phyloP scores from a whole-genome alignment of 2,888 invertebrate species.

The Muschampia plurimacula region DNA sequence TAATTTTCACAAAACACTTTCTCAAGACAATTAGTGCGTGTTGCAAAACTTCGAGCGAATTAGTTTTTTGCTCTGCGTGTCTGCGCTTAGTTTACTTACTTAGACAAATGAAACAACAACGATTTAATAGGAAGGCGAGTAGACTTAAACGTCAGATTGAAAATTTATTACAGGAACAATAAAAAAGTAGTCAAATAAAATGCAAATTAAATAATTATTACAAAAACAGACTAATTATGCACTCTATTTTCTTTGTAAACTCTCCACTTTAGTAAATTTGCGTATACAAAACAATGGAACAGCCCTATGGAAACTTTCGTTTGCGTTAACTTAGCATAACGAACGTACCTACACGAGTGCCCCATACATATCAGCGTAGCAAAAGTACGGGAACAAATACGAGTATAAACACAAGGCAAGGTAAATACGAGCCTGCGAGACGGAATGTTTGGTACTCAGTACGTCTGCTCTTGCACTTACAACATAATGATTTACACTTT shows the following conservation, averaged over 20 bases:
- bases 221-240: conserved; percentile 19
- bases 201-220: background rate
- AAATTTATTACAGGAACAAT: conserved; percentile 17
- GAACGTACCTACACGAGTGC: conserved; percentile 22
- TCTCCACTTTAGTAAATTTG: conserved; percentile 8
- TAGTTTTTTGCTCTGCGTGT: conserved; percentile 18
- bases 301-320: conserved; percentile 29
- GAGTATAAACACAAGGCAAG: conserved; percentile 26
- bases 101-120: conserved; percentile 4
- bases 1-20: too few relatives aligned
- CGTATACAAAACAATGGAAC: conserved; percentile 22
- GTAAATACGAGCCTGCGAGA: conserved; percentile 33
- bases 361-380: conserved; percentile 24
- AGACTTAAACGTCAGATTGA: conserved; percentile 6
- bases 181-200: conserved; percentile 8
- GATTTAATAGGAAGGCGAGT: background rate
- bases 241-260: conserved; percentile 10
- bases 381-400: conserved; percentile 32
- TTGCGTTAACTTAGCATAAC: conserved; percentile 36
- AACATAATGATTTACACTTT: conserved; percentile 40
- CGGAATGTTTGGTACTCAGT: conserved; percentile 35
- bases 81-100: background rate
- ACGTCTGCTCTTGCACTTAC: conserved; percentile 38
- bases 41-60: background rate
- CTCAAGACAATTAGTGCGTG: background rate